Evolutionary conservation across 2,113 vertebrate species (phyloP).

Genomic region (Lethenteron reissneri): DNA sequence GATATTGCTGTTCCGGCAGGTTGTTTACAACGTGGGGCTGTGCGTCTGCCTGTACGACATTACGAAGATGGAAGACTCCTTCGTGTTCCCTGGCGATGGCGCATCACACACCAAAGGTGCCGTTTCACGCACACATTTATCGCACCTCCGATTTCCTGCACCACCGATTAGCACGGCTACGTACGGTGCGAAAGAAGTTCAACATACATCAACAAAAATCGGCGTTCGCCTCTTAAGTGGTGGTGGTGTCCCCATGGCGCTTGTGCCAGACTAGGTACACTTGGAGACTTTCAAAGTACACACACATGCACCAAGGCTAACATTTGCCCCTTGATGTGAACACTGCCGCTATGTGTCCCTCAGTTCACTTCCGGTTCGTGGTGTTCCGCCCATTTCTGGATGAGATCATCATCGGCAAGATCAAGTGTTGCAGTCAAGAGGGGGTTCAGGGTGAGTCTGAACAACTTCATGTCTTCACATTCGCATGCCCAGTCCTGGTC

Average conservation of each 20-base stretch:
- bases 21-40: slow-evolving; percentile 71
- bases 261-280: too few relatives aligned
- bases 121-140: neutral
- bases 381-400: slow-evolving; percentile 88
- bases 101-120: slow-evolving; percentile 84
- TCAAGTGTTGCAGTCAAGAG: slow-evolving; percentile 81
- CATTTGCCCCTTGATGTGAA: neutral
- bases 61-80: slow-evolving; percentile 76
- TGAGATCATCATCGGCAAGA: slow-evolving; percentile 68
- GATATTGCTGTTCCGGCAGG: slow-evolving; percentile 22
- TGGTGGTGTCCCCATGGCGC: too few relatives aligned
- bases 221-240: too few relatives aligned
- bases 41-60: slow-evolving; percentile 84
- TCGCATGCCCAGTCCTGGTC: too few relatives aligned
- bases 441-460: slow-evolving; percentile 50
- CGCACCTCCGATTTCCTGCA: neutral
- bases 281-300: neutral
- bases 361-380: slow-evolving; percentile 78
- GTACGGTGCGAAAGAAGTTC: too few relatives aligned
- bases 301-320: neutral
- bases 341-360: neutral
- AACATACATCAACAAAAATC: too few relatives aligned
- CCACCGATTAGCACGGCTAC: too few relatives aligned
- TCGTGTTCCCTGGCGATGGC: slow-evolving; percentile 81
- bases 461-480: too few relatives aligned